A percentile compares a stretch with the other conserved stretches of the same genome.
Evolutionary conservation across 2,113 vertebrate genomes (phyloP).

Genomic region (Callospermophilus lateralis): DNA sequence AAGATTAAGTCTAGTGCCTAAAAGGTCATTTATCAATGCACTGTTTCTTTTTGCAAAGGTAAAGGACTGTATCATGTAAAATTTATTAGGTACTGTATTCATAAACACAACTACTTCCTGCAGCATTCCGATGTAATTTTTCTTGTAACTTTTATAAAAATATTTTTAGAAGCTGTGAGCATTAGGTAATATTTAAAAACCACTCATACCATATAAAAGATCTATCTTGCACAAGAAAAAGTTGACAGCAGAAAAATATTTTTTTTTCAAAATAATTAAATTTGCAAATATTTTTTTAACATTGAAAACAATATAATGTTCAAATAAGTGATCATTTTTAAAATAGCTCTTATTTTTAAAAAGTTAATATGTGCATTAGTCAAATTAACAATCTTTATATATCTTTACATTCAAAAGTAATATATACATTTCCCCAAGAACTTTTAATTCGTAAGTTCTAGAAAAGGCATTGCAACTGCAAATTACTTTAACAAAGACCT

Average conservation of each 20-base stretch:
- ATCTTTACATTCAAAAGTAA: not conserved
- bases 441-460: slow-evolving; percentile 64
- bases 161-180: not conserved
- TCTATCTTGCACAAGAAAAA: not conserved
- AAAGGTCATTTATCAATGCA: not conserved
- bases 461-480: slow-evolving; percentile 37
- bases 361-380: too few relatives aligned
- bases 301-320: not conserved
- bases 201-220: not conserved
- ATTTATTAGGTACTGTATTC: not conserved
- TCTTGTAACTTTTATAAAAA: not conserved
- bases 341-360: too few relatives aligned
- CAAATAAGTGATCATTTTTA: not conserved
- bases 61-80: not conserved
- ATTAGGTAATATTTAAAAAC: not conserved
- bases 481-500: slow-evolving; percentile 66
- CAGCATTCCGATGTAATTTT: not conserved
- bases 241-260: not conserved
- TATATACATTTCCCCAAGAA: not conserved
- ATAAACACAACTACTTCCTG: not conserved
- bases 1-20: not conserved
- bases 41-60: not conserved
- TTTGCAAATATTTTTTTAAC: not conserved
- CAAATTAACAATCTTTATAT: not conserved
- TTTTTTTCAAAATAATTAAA: not conserved